A percentile compares a stretch with the other conserved stretches of the same genome.
Conservation (phyloP, 2,113 vertebrate genomes). For the Platycercus adscitus region DNA sequence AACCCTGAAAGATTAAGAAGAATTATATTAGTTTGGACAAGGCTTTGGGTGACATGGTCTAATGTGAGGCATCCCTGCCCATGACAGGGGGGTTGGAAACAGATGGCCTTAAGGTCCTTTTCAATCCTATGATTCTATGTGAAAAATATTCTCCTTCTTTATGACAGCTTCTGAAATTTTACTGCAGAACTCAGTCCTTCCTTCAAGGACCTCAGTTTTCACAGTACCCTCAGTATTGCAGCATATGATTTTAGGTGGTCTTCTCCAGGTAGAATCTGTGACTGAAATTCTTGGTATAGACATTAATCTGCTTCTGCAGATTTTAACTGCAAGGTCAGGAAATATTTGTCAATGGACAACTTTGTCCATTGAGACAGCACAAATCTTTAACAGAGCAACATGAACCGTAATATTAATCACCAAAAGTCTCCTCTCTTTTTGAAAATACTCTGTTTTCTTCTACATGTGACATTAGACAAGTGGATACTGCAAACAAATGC, state of each 20-base stretch:
- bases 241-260: neutral
- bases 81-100: neutral
- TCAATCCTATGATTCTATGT: neutral
- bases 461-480: neutral
- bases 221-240: neutral
- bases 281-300: neutral
- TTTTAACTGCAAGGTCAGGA: neutral
- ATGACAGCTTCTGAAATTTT: neutral
- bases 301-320: neutral
- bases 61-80: neutral
- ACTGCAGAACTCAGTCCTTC: neutral
- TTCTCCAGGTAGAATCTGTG: neutral
- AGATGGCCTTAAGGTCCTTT: neutral
- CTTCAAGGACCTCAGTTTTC: neutral
- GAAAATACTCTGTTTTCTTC: neutral
- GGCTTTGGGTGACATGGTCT: neutral
- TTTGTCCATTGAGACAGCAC: neutral
- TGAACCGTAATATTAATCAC: neutral
- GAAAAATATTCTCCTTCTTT: neutral
- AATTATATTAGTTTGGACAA: neutral
- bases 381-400: neutral
- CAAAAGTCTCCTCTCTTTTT: neutral
- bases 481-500: fast-evolving
- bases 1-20: neutral
- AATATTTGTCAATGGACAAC: neutral